Evolutionary conservation across 2,113 vertebrate genomes (phyloP).

Genomic region (Hippocampus comes): DNA sequence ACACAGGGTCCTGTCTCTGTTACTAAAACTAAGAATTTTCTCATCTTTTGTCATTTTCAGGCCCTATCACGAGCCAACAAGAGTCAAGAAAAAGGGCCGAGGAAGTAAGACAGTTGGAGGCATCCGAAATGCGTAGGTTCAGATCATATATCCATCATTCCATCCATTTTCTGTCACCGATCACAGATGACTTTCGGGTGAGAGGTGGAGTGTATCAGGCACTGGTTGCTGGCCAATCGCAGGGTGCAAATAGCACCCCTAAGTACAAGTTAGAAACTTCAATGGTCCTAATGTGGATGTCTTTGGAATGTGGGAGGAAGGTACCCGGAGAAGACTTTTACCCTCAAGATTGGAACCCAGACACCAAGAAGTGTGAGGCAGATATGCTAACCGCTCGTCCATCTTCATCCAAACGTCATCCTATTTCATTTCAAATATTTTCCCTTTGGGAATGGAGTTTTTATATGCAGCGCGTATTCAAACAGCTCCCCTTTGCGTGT

Average conservation of each 20-base stretch:
- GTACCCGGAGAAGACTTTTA: no score
- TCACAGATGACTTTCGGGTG: not conserved
- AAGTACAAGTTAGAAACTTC: not conserved
- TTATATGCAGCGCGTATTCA: conserved; percentile 1
- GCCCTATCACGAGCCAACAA: conserved; percentile 45
- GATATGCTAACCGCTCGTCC: not conserved
- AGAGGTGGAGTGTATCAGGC: not conserved
- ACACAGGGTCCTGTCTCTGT: not conserved
- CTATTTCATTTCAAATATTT: not conserved
- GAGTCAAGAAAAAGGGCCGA: conserved; percentile 57
- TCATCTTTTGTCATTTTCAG: conserved; percentile 39
- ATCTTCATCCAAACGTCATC: not conserved
- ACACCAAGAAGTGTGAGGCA: not conserved
- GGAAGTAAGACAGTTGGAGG: conserved; percentile 57
- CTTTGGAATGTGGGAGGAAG: no score
- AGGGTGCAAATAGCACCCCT: not conserved
- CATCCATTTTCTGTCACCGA: not conserved
- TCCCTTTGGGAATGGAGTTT: not conserved
- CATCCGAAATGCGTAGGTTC: conserved; percentile 45
- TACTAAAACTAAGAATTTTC: not conserved
- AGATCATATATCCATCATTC: conserved; percentile 37
- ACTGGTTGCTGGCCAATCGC: not conserved
- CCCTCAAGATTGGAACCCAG: not conserved
- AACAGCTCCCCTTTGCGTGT: conserved; percentile 8
- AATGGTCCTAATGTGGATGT: not conserved